These are phyloP conservation scores for Clavelina lepadiformis DNA, from an alignment of 23 tunicate genomes.

Conservation along the genomic window DNA sequence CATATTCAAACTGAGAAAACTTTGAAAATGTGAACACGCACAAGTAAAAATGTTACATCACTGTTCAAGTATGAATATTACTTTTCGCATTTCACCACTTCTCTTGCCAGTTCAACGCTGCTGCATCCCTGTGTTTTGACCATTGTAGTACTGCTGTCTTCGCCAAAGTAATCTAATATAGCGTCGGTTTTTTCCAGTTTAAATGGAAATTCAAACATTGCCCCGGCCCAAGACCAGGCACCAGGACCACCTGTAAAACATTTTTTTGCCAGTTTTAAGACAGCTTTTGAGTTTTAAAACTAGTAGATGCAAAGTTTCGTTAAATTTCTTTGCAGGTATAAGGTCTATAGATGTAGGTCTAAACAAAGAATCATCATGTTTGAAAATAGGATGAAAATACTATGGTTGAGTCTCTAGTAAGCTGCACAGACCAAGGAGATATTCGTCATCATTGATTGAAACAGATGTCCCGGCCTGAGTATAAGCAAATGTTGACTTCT, in stretches of 20 bases:
- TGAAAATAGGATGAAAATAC: no score
- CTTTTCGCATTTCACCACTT: conserved; percentile 32
- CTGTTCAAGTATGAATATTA: no score
- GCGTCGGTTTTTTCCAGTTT: conserved; percentile 6
- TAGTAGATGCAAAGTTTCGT: no score
- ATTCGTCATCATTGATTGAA: conserved; percentile 39
- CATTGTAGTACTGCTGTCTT: conserved; percentile 5
- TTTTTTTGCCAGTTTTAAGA: no score
- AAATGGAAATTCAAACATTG: conserved; percentile 46
- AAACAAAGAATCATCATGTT: no score
- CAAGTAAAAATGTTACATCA: no score
- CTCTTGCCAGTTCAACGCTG: conserved; percentile 10
- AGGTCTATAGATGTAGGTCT: no score
- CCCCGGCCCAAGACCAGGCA: conserved; percentile 85
- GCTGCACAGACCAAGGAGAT: conserved; percentile 46
- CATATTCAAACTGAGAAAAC: no score
- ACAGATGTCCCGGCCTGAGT: conserved; percentile 61
- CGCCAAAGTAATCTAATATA: conserved; percentile 2
- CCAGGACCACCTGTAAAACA: conserved; percentile 77
- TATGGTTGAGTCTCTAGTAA: no score
- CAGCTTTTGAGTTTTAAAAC: no score
- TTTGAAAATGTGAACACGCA: no score
- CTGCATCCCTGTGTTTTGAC: conserved; percentile 32
- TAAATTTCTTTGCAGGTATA: no score
- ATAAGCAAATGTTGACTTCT: conserved; percentile 44